phyloP scores from a whole-genome alignment of 92 coral and sea anemone species.

The Phenganax subtilis region DNA sequence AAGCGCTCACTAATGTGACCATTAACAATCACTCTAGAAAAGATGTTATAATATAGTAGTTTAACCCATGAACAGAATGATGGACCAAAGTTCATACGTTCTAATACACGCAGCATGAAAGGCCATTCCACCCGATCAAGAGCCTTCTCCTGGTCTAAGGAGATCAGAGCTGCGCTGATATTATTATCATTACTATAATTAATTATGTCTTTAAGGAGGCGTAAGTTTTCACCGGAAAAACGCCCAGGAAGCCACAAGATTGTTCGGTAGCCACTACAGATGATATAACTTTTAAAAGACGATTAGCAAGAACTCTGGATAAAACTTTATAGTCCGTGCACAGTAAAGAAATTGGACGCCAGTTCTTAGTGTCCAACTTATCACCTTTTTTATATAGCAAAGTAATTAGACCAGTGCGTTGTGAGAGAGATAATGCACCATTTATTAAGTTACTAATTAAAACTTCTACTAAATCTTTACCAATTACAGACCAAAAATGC shows the following conservation, averaged over 20 bases:
- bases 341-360: slow-evolving; percentile 57
- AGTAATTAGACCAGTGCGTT: slow-evolving; percentile 40
- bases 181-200: not conserved
- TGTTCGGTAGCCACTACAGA: slow-evolving; percentile 45
- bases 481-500: slow-evolving; percentile 47
- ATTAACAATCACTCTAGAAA: slow-evolving; percentile 12
- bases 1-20: slow-evolving; percentile 11
- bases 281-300: slow-evolving; percentile 33
- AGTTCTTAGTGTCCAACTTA: slow-evolving; percentile 32
- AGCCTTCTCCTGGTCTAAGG: slow-evolving; percentile 58
- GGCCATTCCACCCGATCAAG: slow-evolving; percentile 54
- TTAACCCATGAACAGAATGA: slow-evolving; percentile 41
- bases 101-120: slow-evolving; percentile 32
- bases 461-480: slow-evolving; percentile 40
- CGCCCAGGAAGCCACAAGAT: slow-evolving; percentile 47
- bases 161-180: slow-evolving; percentile 32
- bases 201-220: slow-evolving; percentile 28
- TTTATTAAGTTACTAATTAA: slow-evolving; percentile 7
- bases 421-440: slow-evolving; percentile 32
- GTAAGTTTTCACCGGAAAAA: slow-evolving; percentile 38
- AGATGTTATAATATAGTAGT: slow-evolving; percentile 31
- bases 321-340: slow-evolving; percentile 52
- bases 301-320: slow-evolving; percentile 28
- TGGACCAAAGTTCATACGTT: slow-evolving; percentile 51
- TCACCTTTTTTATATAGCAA: slow-evolving; percentile 51